Conservation (phyloP, 2,888 invertebrate species). For the Perithous albicinctus region DNA sequence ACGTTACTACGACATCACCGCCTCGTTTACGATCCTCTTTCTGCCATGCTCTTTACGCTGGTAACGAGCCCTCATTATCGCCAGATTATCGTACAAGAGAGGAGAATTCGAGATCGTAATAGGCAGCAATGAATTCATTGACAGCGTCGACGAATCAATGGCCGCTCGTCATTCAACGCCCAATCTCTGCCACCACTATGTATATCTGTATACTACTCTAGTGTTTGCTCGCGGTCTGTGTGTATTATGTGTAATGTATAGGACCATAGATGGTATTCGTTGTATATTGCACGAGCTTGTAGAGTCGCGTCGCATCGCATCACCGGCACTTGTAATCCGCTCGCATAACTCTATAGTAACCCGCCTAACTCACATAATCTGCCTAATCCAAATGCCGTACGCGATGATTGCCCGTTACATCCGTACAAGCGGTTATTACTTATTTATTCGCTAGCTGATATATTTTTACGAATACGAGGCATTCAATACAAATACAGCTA, state of each 20-base stretch:
- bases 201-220: neutral
- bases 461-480: too few relatives aligned
- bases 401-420: conserved; percentile 17
- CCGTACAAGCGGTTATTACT: conserved; percentile 20
- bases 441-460: conserved; percentile 40
- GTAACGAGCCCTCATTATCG: conserved; percentile 81
- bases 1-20: conserved; percentile 16
- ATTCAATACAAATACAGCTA: too few relatives aligned
- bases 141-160: conserved; percentile 79
- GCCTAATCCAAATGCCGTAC: conserved; percentile 47
- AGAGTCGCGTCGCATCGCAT: conserved; percentile 27
- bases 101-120: conserved; percentile 78
- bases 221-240: conserved; percentile 4
- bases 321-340: conserved; percentile 55
- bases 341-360: conserved; percentile 56
- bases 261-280: neutral
- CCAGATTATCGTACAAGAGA: conserved; percentile 82
- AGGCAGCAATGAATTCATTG: conserved; percentile 80
- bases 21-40: conserved; percentile 41
- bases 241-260: neutral
- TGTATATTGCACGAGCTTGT: conserved; percentile 41
- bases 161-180: conserved; percentile 77
- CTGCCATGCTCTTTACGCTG: conserved; percentile 63
- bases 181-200: conserved; percentile 35
- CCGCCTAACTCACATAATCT: conserved; percentile 58